These are phyloP conservation scores for Microtus pennsylvanicus DNA, from an alignment of 2,113 vertebrate species.

Conservation along the genomic window DNA sequence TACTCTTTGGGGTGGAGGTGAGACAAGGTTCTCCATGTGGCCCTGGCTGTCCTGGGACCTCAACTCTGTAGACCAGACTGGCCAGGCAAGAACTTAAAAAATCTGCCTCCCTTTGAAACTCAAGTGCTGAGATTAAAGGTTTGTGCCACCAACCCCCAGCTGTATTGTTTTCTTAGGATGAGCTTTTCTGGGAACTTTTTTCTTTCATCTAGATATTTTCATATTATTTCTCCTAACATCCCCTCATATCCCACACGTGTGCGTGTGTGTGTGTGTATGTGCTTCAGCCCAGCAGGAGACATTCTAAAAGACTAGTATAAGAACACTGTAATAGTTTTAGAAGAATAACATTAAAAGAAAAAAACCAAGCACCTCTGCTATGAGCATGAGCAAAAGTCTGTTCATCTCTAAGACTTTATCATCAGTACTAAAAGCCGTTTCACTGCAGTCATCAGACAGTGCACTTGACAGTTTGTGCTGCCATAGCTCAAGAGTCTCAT, in stretches of 20 bases:
- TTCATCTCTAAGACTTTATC: neutral
- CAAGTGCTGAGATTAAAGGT: neutral
- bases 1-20: neutral
- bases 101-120: neutral
- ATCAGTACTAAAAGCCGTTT: neutral
- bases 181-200: conserved; percentile 33
- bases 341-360: neutral
- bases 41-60: neutral
- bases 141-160: neutral
- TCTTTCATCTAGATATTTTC: conserved; percentile 34
- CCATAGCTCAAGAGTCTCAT: conserved; percentile 2
- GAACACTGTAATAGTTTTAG: neutral
- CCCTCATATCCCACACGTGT: neutral
- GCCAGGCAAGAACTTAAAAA: neutral
- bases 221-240: conserved; percentile 27
- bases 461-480: neutral
- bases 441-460: neutral
- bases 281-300: neutral
- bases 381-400: neutral
- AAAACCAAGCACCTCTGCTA: neutral
- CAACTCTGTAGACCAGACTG: too few relatives aligned
- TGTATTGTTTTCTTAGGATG: neutral
- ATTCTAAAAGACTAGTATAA: neutral
- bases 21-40: neutral
- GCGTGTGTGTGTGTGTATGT: neutral